Base-by-base conservation (phyloP, 2,888 invertebrate species). In the Nomada fucata region DNA sequence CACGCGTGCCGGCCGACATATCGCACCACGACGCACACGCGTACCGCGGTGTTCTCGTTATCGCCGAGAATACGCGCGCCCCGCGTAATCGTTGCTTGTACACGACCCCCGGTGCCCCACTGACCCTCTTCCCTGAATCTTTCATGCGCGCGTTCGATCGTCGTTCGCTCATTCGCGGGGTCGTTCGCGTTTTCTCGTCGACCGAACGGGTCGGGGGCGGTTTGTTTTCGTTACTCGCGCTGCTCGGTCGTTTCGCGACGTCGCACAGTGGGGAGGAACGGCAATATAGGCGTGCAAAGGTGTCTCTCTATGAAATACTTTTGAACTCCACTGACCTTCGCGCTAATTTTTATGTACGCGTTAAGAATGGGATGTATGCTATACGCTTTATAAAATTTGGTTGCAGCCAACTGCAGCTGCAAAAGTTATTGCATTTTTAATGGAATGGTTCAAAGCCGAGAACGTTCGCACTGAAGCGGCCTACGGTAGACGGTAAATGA, bases 81-180 rank as follows among this genome's bases (percentile, higher is more conserved):
- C 18, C 36, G 71, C 18, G 15, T 18, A 7, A 60, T 29, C 29
- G 13, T 52, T 50, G 61, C 50, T 60, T 67, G 52, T 71, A 57
- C 50, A 61, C 73, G 85, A 36, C 72, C 59, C 87, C 64, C 78
- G 64, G 64, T 71, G 59, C 20, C 47, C 26, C 61, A 11, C 44
- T 55, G n/a, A 50, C 60, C 65, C 26, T 13, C 60, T 42, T 79
- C 20, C 65, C n/a, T 67, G 29, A 61, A 29, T 47, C 65, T 44
- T 76, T 53, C 55, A 15, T 47, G 29, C 29, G 57, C 67, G 3
- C 18, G 18, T 20, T 2, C 18, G 2, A 15, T 7, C 53, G 0
- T 36, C 52, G 60, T 60, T 61, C 50, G 47, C 4, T 60, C 2
- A 0, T 15, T 29, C 20, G 7, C 2, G 11, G 13, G 36, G 11